Evolutionary conservation across 2,888 invertebrate species (phyloP).

Genomic region (Drosophila paranaensis): DNA sequence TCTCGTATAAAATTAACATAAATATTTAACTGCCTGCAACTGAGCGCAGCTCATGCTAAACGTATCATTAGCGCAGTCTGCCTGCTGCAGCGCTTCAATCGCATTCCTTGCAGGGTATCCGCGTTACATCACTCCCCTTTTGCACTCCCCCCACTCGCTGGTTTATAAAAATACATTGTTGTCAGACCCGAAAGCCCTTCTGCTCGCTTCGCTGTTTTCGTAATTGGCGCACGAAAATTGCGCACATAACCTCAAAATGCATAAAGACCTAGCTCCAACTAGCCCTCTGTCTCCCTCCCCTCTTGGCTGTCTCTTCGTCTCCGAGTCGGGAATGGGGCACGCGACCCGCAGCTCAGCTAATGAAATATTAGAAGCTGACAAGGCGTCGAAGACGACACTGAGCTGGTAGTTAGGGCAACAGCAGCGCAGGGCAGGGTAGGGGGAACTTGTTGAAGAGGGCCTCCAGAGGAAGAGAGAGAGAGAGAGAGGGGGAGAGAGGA

Average conservation of each 20-base stretch:
- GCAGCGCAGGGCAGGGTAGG: not conserved
- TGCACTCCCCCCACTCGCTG: slow-evolving; percentile 24
- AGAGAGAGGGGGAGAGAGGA: too few species aligned
- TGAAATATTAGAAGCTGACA: slow-evolving; percentile 75
- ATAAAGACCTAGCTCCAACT: slow-evolving; percentile 13
- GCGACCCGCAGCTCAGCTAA: slow-evolving; percentile 61
- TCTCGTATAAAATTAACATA: not conserved
- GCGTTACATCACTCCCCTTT: slow-evolving; percentile 4
- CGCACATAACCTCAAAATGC: slow-evolving; percentile 71
- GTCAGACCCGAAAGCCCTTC: slow-evolving; percentile 12
- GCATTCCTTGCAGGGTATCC: slow-evolving; percentile 18
- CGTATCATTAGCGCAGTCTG: not conserved
- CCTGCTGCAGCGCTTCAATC: not conserved
- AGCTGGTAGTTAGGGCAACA: not conserved
- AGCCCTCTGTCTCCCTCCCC: not conserved
- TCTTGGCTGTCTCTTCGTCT: not conserved
- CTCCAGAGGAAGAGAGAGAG: not conserved
- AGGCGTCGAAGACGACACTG: slow-evolving; percentile 61
- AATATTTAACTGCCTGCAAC: not conserved
- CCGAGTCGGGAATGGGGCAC: slow-evolving; percentile 30
- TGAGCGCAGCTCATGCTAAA: not conserved
- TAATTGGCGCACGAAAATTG: slow-evolving; percentile 77
- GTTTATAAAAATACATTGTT: slow-evolving; percentile 50
- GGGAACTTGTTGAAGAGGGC: not conserved
- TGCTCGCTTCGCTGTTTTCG: slow-evolving; percentile 14